Percentiles rank a stretch among this genome's conserved stretches.
phyloP scores from a whole-genome alignment of 2,797 vertebrate species.

The Cossypha niveicapilla region DNA sequence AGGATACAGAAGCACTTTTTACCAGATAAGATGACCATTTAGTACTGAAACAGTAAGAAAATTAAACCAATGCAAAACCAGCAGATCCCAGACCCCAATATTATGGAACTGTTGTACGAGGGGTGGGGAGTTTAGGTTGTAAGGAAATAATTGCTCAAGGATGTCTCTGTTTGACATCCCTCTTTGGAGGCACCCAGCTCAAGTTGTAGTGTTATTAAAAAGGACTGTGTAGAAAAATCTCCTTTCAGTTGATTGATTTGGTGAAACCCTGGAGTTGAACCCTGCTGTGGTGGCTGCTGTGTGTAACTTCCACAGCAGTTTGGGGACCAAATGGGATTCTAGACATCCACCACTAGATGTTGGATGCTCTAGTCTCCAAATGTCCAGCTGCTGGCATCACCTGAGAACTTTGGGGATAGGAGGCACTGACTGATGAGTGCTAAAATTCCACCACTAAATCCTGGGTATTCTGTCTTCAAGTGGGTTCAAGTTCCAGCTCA shows the following conservation, averaged over 20 bases:
- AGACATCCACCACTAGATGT: not conserved
- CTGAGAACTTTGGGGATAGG: not conserved
- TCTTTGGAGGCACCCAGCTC: not conserved
- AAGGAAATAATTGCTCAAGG: not conserved
- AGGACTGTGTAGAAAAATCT: not conserved
- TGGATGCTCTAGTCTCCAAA: not conserved
- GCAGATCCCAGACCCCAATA: not conserved
- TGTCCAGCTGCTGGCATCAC: not conserved
- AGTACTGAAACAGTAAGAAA: not conserved
- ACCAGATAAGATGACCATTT: not conserved
- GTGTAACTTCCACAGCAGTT: not conserved
- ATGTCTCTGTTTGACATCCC: not conserved
- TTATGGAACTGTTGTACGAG: not conserved
- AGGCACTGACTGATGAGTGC: fast-evolving
- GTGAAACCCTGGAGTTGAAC: not conserved
- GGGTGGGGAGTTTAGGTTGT: not conserved
- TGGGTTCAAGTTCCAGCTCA: not conserved
- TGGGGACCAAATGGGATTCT: not conserved
- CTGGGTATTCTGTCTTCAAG: not conserved
- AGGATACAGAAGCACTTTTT: not conserved
- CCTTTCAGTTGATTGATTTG: not conserved
- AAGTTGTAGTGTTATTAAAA: not conserved
- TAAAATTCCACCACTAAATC: not conserved
- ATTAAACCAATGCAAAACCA: not conserved
- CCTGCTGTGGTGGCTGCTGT: not conserved